These are phyloP conservation scores for Creontiades dilutus DNA, from an alignment of 2,888 invertebrate genomes.

Conservation along the genomic window DNA sequence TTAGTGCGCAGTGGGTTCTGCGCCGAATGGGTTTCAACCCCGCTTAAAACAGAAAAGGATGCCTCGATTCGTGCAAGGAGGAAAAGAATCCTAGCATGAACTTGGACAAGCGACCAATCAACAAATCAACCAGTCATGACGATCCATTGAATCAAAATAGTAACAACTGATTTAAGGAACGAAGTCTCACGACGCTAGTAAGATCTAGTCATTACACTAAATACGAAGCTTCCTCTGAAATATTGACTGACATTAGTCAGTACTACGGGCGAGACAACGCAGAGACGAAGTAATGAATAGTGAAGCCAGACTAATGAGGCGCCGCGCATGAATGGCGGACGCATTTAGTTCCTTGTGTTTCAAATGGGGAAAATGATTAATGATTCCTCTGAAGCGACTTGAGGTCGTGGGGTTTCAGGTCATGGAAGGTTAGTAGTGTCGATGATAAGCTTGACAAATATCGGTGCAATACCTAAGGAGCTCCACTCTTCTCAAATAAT, in stretches of 20 bases:
- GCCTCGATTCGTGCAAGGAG: too few species aligned
- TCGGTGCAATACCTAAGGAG: not conserved
- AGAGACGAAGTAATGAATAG: constrained; percentile 24
- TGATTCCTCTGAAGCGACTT: not conserved
- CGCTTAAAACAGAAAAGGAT: too few species aligned
- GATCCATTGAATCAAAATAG: too few species aligned
- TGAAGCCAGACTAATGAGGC: not conserved
- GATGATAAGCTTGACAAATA: not conserved
- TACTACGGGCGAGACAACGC: not conserved
- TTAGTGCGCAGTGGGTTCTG: too few species aligned
- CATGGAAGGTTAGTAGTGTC: not conserved
- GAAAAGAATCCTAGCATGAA: too few species aligned
- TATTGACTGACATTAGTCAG: not conserved
- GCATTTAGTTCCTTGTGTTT: constrained; percentile 26
- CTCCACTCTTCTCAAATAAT: not conserved
- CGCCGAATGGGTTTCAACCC: too few species aligned
- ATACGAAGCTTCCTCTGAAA: not conserved
- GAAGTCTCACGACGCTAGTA: too few species aligned
- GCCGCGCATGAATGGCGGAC: constrained; percentile 3
- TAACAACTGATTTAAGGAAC: too few species aligned
- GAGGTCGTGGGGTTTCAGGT: not conserved
- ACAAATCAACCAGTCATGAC: too few species aligned
- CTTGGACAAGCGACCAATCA: too few species aligned
- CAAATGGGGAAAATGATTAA: constrained; percentile 31
- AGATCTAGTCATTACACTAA: not conserved